These are phyloP conservation scores for Branchellion lobata DNA, from an alignment of 2,888 invertebrate species.

Conservation along the genomic window DNA sequence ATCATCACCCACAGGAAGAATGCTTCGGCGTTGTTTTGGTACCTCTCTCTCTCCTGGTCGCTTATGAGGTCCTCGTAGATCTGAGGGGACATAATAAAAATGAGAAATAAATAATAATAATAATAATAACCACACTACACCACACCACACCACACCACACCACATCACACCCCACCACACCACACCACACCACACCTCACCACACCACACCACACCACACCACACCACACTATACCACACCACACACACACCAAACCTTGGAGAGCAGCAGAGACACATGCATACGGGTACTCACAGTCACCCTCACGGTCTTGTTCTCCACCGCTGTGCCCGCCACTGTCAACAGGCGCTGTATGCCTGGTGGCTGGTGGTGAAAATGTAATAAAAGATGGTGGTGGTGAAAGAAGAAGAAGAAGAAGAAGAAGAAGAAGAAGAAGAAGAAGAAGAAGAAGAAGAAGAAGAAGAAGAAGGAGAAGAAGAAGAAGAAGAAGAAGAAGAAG, in stretches of 20 bases:
- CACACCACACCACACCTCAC: background rate
- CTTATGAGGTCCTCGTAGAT: conserved; percentile 95
- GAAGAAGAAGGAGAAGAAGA: too few relatives aligned
- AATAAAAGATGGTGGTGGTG: too few relatives aligned
- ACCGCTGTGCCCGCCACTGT: conserved; percentile 90
- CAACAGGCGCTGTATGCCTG: conserved; percentile 71
- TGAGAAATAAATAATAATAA: too few relatives aligned
- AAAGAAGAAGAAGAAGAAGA: too few relatives aligned
- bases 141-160: too few relatives aligned
- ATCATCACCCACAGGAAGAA: conserved; percentile 60
- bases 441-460: too few relatives aligned
- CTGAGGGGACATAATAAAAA: too few relatives aligned
- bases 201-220: background rate
- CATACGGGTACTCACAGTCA: conserved; percentile 83
- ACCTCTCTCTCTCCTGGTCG: conserved; percentile 68
- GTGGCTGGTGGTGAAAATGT: background rate
- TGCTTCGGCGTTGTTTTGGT: conserved; percentile 56
- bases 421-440: too few relatives aligned
- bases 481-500: too few relatives aligned
- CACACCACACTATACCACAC: background rate
- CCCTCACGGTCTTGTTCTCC: conserved; percentile 77
- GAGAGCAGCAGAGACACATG: conserved; percentile 87
- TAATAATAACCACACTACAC: too few relatives aligned
- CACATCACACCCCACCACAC: too few relatives aligned
- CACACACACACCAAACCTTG: conserved; percentile 59